Percentiles rank a stretch among this genome's conserved stretches.
These are phyloP conservation scores for Diorhabda elongata DNA, from an alignment of 1,140 invertebrate species.

Conservation along the genomic window DNA sequence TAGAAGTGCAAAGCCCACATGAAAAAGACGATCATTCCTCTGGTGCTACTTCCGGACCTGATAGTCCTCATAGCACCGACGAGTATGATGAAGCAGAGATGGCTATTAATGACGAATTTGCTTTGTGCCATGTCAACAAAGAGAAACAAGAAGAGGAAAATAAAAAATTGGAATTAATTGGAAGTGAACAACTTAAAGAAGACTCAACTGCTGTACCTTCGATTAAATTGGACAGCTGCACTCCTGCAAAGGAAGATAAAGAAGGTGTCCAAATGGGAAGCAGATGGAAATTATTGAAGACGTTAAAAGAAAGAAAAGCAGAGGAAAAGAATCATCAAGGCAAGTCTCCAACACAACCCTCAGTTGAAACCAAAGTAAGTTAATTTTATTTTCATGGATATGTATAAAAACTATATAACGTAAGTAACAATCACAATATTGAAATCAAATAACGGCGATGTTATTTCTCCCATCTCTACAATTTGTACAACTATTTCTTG, in stretches of 20 bases:
- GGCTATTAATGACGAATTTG: slow-evolving; percentile 40
- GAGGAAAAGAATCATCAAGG: slow-evolving; percentile 70
- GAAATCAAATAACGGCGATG: too few species aligned
- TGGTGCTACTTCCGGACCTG: slow-evolving; percentile 81
- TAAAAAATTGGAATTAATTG: slow-evolving; percentile 27
- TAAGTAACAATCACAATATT: too few species aligned
- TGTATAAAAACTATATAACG: too few species aligned
- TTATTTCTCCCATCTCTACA: too few species aligned
- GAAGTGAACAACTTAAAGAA: slow-evolving; percentile 16
- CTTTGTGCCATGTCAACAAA: slow-evolving; percentile 44
- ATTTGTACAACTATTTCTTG: too few species aligned
- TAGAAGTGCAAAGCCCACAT: slow-evolving; percentile 46
- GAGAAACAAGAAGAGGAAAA: slow-evolving; percentile 43
- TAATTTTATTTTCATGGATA: too few species aligned
- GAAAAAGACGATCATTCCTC: slow-evolving; percentile 59
- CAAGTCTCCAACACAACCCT: slow-evolving; percentile 58
- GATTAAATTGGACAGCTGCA: slow-evolving; percentile 25
- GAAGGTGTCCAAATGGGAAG: slow-evolving; percentile 61
- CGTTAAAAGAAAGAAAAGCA: slow-evolving; percentile 81
- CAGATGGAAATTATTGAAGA: slow-evolving; percentile 87
- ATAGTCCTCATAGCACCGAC: slow-evolving; percentile 72
- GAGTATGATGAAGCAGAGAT: slow-evolving; percentile 59
- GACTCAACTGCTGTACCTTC: slow-evolving; percentile 26
- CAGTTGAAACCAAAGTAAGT: slow-evolving; percentile 65
- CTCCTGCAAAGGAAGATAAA: slow-evolving; percentile 48